phyloP scores from a whole-genome alignment of 2,113 vertebrate species.

The Channa maculata region DNA sequence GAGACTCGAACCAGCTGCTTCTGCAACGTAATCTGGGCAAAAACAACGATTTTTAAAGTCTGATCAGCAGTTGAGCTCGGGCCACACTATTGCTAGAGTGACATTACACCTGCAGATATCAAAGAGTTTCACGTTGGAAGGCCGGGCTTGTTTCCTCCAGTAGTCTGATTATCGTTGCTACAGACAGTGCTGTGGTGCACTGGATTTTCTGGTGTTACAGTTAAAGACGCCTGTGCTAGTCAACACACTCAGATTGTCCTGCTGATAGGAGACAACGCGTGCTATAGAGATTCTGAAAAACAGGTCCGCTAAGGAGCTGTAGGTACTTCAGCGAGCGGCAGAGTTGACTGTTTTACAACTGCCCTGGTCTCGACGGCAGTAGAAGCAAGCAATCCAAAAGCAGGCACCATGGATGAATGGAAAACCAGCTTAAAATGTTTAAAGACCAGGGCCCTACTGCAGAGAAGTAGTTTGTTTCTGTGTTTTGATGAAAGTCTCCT shows the following conservation, averaged over 20 bases:
- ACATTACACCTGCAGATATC: not conserved
- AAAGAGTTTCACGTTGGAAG: not conserved
- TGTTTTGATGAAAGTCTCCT: not conserved
- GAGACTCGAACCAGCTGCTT: not conserved
- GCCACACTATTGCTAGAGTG: not conserved
- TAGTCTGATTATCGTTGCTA: not conserved
- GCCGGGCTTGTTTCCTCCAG: not conserved
- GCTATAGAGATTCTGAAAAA: not conserved
- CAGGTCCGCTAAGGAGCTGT: slow-evolving; percentile 43
- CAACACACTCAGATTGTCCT: slow-evolving; percentile 1
- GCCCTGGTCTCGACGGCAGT: slow-evolving; percentile 11
- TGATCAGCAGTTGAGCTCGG: not conserved
- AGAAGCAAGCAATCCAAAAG: slow-evolving; percentile 29
- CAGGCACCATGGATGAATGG: slow-evolving; percentile 40
- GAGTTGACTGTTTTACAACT: slow-evolving; percentile 56
- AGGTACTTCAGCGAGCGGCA: slow-evolving; percentile 23
- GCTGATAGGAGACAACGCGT: not conserved
- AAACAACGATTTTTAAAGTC: not conserved
- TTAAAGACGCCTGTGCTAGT: slow-evolving; percentile 2
- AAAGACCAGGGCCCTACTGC: not conserved
- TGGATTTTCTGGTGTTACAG: slow-evolving; percentile 39
- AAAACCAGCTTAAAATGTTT: slow-evolving; percentile 34
- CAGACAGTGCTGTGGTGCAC: slow-evolving; percentile 1
- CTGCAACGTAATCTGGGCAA: not conserved
- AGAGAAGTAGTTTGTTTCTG: not conserved